These are phyloP conservation scores for Enteromius trimaculatus DNA, from an alignment of 2,797 vertebrate genomes.

Conservation along the genomic window DNA sequence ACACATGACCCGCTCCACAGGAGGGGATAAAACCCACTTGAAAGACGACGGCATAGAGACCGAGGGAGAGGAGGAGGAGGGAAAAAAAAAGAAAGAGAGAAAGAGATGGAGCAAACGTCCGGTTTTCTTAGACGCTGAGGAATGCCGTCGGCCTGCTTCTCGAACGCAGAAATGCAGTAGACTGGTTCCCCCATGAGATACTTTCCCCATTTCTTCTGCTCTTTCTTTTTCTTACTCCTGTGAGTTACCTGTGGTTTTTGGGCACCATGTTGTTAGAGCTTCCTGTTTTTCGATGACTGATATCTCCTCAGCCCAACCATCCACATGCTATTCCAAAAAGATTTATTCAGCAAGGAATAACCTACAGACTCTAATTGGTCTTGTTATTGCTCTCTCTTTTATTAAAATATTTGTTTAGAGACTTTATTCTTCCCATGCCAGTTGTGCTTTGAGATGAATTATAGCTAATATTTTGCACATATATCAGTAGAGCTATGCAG, in stretches of 20 bases:
- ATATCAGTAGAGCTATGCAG: neutral
- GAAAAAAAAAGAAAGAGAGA: neutral
- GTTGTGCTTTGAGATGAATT: neutral
- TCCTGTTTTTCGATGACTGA: constrained; percentile 26
- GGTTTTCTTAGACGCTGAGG: constrained; percentile 65
- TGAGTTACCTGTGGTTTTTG: constrained; percentile 41
- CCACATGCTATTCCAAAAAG: neutral
- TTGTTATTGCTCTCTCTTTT: neutral
- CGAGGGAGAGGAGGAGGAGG: constrained; percentile 31
- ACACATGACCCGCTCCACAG: constrained; percentile 69
- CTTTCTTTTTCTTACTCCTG: constrained; percentile 28
- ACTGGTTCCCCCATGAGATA: constrained; percentile 52
- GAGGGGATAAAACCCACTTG: constrained; percentile 68
- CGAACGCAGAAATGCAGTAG: constrained; percentile 56
- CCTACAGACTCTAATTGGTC: neutral
- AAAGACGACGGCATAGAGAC: constrained; percentile 61
- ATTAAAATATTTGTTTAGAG: neutral
- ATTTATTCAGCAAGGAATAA: neutral
- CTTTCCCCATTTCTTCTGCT: constrained; percentile 31
- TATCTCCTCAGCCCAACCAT: neutral
- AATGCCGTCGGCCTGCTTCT: constrained; percentile 63
- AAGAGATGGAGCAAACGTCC: constrained; percentile 61
- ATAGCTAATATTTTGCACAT: neutral
- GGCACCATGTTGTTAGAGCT: constrained; percentile 23
- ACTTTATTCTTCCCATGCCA: neutral